phyloP scores from a whole-genome alignment of 2,888 invertebrate species.

The Agriopis leucophaearia region DNA sequence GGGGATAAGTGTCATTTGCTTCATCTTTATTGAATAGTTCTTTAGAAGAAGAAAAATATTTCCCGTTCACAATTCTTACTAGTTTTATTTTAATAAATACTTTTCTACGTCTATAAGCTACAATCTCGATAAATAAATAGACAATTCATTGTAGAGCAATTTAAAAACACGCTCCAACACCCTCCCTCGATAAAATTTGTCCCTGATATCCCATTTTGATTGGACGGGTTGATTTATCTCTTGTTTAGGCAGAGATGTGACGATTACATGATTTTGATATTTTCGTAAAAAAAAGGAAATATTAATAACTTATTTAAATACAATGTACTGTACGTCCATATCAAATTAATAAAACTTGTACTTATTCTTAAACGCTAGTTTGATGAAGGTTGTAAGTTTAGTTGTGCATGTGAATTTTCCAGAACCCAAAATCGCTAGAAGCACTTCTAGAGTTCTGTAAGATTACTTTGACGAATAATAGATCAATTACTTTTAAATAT shows the following conservation, averaged over 20 bases:
- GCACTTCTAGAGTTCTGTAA: background rate
- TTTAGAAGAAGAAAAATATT: too few relatives aligned
- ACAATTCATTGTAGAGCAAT: conserved; percentile 79
- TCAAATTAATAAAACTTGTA: conserved; percentile 3
- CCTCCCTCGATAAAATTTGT: conserved; percentile 81
- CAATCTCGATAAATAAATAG: conserved; percentile 71
- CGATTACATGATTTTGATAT: conserved; percentile 69
- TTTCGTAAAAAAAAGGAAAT: conserved; percentile 42
- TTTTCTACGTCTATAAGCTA: conserved; percentile 11
- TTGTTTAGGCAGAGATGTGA: conserved; percentile 69
- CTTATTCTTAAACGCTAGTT: background rate
- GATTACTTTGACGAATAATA: background rate
- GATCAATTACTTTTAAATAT: background rate
- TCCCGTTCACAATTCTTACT: background rate
- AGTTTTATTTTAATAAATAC: background rate
- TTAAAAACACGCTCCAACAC: conserved; percentile 78
- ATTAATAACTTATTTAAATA: conserved; percentile 5
- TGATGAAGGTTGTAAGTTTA: conserved; percentile 2
- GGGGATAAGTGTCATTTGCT: conserved; percentile 22
- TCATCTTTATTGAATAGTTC: background rate
- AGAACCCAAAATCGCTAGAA: background rate
- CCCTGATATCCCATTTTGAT: conserved; percentile 84
- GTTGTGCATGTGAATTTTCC: conserved; percentile 1
- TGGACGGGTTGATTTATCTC: conserved; percentile 84
- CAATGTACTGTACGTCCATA: conserved; percentile 1